A percentile compares a stretch with the other conserved stretches of the same genome.
These are phyloP conservation scores for Notiomystis cincta DNA, from an alignment of 2,113 vertebrate genomes.

Conservation along the genomic window DNA sequence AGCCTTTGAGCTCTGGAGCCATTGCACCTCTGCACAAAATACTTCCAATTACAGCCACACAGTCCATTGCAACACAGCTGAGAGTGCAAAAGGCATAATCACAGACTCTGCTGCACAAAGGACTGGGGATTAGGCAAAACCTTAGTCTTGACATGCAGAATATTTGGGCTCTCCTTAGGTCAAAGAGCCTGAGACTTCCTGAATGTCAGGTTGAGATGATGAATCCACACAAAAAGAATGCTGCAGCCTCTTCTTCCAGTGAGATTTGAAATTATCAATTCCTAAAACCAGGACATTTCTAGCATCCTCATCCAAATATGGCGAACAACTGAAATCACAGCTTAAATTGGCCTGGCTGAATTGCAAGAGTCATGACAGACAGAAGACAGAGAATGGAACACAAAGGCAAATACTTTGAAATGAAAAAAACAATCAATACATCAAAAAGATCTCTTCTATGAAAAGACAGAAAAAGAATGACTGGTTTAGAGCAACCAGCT, in stretches of 20 bases:
- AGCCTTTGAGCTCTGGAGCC: neutral
- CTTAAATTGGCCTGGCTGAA: neutral
- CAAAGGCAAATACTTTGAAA: neutral
- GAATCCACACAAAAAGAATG: neutral
- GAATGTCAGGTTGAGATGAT: neutral
- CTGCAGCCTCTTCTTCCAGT: neutral
- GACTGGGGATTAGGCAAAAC: neutral
- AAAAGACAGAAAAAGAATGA: neutral
- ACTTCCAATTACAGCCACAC: neutral
- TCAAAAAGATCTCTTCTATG: neutral
- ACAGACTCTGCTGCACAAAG: neutral
- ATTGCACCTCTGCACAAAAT: neutral
- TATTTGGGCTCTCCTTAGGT: neutral
- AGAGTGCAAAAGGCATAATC: neutral
- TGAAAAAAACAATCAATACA: neutral
- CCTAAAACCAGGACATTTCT: neutral
- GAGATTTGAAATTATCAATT: neutral
- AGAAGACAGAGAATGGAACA: neutral
- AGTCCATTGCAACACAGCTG: neutral
- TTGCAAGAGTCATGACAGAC: neutral
- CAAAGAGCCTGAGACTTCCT: neutral
- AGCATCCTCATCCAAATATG: neutral
- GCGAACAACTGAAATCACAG: neutral
- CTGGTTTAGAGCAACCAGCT: neutral
- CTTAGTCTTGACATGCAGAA: neutral